Evolutionary conservation across 2,113 vertebrate genomes (phyloP).

Genomic region (Lontra canadensis): DNA sequence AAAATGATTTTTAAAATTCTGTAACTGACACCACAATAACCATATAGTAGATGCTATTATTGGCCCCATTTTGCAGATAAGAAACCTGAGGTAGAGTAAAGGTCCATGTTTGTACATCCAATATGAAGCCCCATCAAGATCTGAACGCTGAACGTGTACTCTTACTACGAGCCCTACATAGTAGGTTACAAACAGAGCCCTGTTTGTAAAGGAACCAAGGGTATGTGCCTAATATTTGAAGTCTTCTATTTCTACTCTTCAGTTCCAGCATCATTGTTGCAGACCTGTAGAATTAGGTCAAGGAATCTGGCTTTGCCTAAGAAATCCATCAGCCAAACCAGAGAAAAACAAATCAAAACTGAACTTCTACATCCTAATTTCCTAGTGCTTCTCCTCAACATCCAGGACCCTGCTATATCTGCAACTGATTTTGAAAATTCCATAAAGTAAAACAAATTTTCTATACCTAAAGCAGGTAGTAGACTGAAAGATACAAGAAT

Average conservation of each 20-base stretch:
- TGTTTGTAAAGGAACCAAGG: conserved; percentile 5
- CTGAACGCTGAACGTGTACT: not conserved
- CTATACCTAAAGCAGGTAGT: not conserved
- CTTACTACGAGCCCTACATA: not conserved
- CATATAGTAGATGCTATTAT: not conserved
- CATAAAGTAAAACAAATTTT: conserved; percentile 49
- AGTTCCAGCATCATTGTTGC: conserved; percentile 53
- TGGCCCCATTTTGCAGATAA: not conserved
- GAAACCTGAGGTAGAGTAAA: not conserved
- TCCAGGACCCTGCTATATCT: conserved; percentile 52
- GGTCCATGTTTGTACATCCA: not conserved
- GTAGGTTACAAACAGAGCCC: not conserved
- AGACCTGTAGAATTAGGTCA: conserved; percentile 51
- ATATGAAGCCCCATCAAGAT: not conserved
- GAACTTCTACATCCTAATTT: conserved; percentile 61
- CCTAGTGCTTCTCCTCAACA: conserved; percentile 57
- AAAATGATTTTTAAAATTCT: not conserved
- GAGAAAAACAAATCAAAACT: conserved; percentile 59
- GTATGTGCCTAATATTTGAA: conserved; percentile 70
- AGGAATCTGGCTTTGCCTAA: conserved; percentile 61
- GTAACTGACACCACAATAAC: not conserved
- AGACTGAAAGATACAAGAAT: not conserved
- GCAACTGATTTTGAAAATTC: conserved; percentile 67
- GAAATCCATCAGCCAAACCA: conserved; percentile 25
- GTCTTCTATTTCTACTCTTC: conserved; percentile 63